Base-by-base conservation (phyloP, 1,140 invertebrate genomes). In the Orchestia grillus region DNA sequence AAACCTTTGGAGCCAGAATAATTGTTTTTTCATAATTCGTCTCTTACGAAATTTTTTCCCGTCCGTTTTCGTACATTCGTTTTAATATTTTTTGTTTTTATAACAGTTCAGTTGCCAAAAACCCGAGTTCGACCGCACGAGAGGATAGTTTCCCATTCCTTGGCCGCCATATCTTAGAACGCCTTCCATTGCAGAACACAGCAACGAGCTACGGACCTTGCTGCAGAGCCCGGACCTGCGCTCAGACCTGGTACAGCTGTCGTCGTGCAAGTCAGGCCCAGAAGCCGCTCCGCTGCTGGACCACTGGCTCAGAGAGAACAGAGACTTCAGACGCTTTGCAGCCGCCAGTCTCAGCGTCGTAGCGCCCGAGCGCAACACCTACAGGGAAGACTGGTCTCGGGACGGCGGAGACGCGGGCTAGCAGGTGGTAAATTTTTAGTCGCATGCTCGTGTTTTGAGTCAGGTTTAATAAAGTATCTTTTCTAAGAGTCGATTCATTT, bases 301-400 rank as follows among this genome's bases (percentile, higher is more conserved):
- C 40, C 16, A 47, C 19, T 94, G 92, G 92, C 92, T 94, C 44
- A 42, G 92, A 45, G 92, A 94, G 44, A 45, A 94, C 44, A 94
- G 92, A 94, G 92, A 94, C 92, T 94, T 94, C 44, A 45, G 92
- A 47, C 92, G 92, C 43, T 94, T 94, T 94, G 92, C 92, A 6
- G 92, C 45, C 44, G 92, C 44, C 0, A 47, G 92, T 40, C 92
- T 94, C 92, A 94, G 41, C 41, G 44, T 94, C 6, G 92, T 47
- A 15, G 92, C 92, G 11, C 92, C 92, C 11, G 92, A 94, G 36
- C 92, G 92, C 44, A 94, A 94, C 44, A 94, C 92, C 44, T 94
- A 94, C 92, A 94, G 92, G 44, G 92, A 94, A 45, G 92, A 94
- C 44, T 94, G 92, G 92, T 47, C 44, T 44, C 44, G 44, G 92